Evolutionary conservation across 2,888 invertebrate species (phyloP), one percentile per base, ranked within the genome.

Genomic region (Pristionchus exspectatus): DNA sequence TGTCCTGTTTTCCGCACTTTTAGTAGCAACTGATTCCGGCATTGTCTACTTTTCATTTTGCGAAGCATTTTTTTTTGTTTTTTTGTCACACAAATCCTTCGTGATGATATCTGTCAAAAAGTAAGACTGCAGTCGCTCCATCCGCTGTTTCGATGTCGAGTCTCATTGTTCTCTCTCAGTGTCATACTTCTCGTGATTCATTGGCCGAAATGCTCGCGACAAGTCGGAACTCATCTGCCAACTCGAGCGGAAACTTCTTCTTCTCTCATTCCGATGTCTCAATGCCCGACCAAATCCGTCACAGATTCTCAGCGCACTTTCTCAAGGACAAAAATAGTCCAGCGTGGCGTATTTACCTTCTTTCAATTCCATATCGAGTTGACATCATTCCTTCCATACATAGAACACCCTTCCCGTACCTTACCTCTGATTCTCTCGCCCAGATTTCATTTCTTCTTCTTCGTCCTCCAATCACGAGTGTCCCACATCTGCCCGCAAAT

Each of bases 231-330:
- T 10, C 74, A 74, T 74, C 74, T 74, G 44, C 21, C 74, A 74
- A 74, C 38, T 38, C 74, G 74, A 74, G 74, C 74, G 74, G 74
- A 74, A 74, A 74, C 74, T 74, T 74, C 21, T 50, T 74, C 74
- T 18, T 38, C 33, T 30, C 12, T 33, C 33, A 30, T 30, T 44
- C 74, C 74, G 74, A 74, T 44, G 69, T 69, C 74, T 38, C 74
- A 74, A 38, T 74, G 74, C 24, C 38, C 74, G 38, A 38, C 33
- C 44, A 74, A 38, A 38, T 74, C 74, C 21, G 38, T 38, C 74
- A 33, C 74, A 44, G 69, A 69, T 69, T 69, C 30, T 69, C 69
- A 30, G 7, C 69, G 30, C 69, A 69, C 30, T 63, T 63, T 63
- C 63, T n/a, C 63, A 63, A 7, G 3, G 4, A n/a, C n/a, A 63